Percentiles rank a stretch among this genome's conserved stretches.
These are phyloP conservation scores for Drosophila seclusa DNA, from an alignment of 2,888 invertebrate genomes.

Conservation along the genomic window DNA sequence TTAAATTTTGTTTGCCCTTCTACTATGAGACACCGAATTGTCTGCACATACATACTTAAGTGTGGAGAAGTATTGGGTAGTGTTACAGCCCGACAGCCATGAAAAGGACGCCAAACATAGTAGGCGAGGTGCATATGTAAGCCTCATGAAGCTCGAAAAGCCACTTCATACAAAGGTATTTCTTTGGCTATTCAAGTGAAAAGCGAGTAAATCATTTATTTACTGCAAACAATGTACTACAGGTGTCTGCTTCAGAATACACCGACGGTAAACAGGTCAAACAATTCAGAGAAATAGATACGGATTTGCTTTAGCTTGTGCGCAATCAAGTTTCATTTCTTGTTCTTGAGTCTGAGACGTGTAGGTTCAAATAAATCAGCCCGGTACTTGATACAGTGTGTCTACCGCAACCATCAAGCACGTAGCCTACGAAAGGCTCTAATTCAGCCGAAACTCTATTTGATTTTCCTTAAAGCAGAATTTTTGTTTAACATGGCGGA, in stretches of 20 bases:
- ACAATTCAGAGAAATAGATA: constrained; percentile 1
- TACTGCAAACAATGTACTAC: constrained; percentile 1
- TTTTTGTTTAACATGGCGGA: not conserved
- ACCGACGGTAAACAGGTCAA: not conserved
- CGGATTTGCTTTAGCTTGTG: not conserved
- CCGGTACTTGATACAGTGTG: not conserved
- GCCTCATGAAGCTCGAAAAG: constrained; percentile 16
- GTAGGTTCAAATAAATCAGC: not conserved
- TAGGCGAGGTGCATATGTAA: not conserved
- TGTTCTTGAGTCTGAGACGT: not conserved
- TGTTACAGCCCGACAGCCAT: not conserved
- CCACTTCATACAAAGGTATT: constrained; percentile 11
- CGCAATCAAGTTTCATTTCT: not conserved
- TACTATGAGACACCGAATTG: not conserved
- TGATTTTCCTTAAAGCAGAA: not conserved
- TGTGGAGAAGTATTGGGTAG: not conserved
- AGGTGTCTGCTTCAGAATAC: not conserved
- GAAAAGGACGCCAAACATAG: not conserved
- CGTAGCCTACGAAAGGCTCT: not conserved
- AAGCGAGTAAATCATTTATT: not conserved
- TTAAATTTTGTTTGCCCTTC: constrained; percentile 27
- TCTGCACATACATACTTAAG: constrained; percentile 2
- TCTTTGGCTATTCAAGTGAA: not conserved
- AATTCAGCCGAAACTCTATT: no score
- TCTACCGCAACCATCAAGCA: not conserved